Base-by-base conservation (phyloP, 2,888 invertebrate species). In the Tridacna crocea region DNA sequence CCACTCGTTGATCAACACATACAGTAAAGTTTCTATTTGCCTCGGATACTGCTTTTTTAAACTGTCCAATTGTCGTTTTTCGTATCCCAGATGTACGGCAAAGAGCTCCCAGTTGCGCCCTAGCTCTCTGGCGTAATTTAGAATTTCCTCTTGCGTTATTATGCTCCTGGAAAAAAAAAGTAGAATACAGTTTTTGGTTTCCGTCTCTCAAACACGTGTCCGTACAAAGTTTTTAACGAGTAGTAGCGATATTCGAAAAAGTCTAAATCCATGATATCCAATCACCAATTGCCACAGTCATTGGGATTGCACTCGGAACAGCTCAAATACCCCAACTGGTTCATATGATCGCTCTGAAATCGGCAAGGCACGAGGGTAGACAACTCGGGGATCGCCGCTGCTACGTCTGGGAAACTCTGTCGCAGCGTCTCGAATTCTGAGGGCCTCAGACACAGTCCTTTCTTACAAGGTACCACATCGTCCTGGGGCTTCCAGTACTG, bases 401-500 rank as follows among this genome's bases (percentile, higher is more conserved):
- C 75, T 27, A 82, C 75, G n/a, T 75, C 73, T 19, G 70, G 51
- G 22, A 61, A 22, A n/a, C 26, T 10, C 72, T 75, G 46, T 65
- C 75, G 78, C 19, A 82, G 47, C 36, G n/a, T 58, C n/a, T n/a
- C 17, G 48, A 79, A 82, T 82, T 82, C 78, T 27, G 17, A 4
- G 47, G 82, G 82, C 51, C 82, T 68, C 58, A 78, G 65, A 55
- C 78, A 72, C 26, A 82, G 19, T 48, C 82, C 82, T 63, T 78
- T 82, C 46, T 58, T 82, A 12, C 74, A 74, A 8, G 82, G 82
- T 24, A 82, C 65, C 15, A 75, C 65, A 17, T 75, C 72, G 6
- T 75, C 66, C 60, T 75, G 22, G 8, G 82, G 82, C 65, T 83
- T 79, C 82, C 82, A 83, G 46, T 76, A 83, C 63, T 77, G 75